phyloP scores from a whole-genome alignment of 2,113 vertebrate genomes.

The Trogon surrucura region DNA sequence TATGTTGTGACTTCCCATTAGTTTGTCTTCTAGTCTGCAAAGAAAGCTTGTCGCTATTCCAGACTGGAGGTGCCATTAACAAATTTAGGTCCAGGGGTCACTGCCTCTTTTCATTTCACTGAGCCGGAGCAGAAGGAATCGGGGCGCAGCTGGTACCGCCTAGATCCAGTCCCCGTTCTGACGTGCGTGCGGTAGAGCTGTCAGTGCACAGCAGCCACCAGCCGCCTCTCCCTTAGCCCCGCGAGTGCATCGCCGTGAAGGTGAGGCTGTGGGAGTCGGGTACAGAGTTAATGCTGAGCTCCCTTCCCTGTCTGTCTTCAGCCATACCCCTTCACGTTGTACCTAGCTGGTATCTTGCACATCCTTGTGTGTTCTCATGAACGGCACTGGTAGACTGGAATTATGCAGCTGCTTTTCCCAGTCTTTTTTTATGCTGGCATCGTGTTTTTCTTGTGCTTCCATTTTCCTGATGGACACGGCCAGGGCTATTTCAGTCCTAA shows the following conservation, averaged over 20 bases:
- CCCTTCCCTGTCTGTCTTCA: neutral
- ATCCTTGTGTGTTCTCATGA: neutral
- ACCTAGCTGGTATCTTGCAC: neutral
- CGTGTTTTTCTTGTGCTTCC: neutral
- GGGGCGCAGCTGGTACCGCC: neutral
- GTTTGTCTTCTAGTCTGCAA: neutral
- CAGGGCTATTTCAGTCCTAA: neutral
- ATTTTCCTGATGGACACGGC: neutral
- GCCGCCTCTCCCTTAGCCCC: neutral
- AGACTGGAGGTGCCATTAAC: neutral
- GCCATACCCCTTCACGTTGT: neutral
- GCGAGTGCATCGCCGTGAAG: accelerated
- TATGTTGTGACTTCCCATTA: neutral
- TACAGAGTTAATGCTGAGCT: neutral
- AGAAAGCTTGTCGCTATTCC: neutral
- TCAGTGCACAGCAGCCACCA: neutral
- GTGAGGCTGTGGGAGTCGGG: neutral
- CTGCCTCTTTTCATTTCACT: neutral
- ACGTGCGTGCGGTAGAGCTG: neutral
- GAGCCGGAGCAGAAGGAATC: neutral
- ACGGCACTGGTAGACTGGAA: neutral
- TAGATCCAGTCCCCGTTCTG: neutral
- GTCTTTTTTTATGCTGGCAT: neutral
- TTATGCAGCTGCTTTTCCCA: neutral
- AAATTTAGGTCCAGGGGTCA: neutral